Base-by-base conservation (phyloP, 2,797 vertebrate species). In the Chelon auratus region DNA sequence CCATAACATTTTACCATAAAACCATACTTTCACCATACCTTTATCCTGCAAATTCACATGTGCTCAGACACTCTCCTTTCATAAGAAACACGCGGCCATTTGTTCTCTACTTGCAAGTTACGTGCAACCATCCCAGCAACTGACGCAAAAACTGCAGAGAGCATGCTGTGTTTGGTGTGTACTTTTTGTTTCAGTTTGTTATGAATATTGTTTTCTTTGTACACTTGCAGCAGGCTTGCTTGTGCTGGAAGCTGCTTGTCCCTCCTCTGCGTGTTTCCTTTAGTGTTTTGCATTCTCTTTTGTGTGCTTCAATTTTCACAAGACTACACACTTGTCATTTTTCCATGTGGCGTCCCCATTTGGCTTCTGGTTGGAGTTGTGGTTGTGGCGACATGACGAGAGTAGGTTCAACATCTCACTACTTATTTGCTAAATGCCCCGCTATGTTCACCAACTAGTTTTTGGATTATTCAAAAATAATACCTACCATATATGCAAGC, bases 141-240 rank as follows among this genome's bases (percentile, higher is more conserved):
- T 60, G n/a, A 72, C 40, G 54, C 13, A 17, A 43, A 73, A 57
- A 77, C 43, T 72, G 48, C 26, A 47, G 14, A 60, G n/a, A 43
- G 10, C 36, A 67, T 8, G 9, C 8, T 58, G 3, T 68, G 12
- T 47, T 40, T 58, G 30, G 10, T 36, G 10, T 45, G 45, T 22
- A 52, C 22, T 56, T 84, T 72, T 86, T 52, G 68, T 84, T 86
- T 84, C 62, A 75, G 24, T 71, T 84, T 76, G 9, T 48, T 20
- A 51, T 59, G 2, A 26, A 45, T 6, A 5, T 40, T 33, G 26
- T 40, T 45, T 66, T 22, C 18, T 48, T 22, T 50, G n/a, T 40
- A 20, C 26, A 62, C 1, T 42, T 42, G n/a, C 9, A 68, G 15
- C 39, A 15, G 22, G 43, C 43, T 39, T 22, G 3, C 5, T 5